Base-by-base conservation (phyloP, 2,888 invertebrate species). In the Schizotus pectinicornis region DNA sequence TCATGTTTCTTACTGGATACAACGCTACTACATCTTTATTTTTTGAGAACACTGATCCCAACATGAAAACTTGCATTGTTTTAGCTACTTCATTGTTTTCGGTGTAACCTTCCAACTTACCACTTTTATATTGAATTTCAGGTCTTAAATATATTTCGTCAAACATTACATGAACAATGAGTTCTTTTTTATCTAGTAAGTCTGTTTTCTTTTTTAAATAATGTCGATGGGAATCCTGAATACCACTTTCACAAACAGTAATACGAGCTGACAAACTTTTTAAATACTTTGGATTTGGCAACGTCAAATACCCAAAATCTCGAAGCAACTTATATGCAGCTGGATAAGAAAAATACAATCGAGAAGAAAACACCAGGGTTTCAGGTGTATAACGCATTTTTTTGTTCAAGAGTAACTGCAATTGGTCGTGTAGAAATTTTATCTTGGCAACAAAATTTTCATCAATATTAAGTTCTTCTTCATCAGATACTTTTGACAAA, bases 251-350 rank as follows among this genome's bases (percentile, higher is more conserved):
- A 14, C 31, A 11, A 31, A 31, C 11, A 43, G 30, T 9, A 11
- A 43, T 30, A 30, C 31, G 22, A n/a, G 31, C 8, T n/a, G 22
- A 30, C 12, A 41, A 41, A 8, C 13, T 41, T 41, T 41, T n/a
- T 14, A 41, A 22, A 43, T 43, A 30, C 9, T 43, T 43, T 30
- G 43, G 43, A 43, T 43, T 22, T n/a, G 43, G 43, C 31, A 30
- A 22, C 13, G 12, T 38, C 7, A 38, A 14, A n/a, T 14, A 7
- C 14, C 14, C 14, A 12, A 38, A 38, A 7, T 22, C n/a, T 22
- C 22, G 22, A 11, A 43, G 7, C 22, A 43, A 43, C n/a, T 43
- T 43, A 9, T 43, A 43, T 12, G 43, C 43, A 14, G 13, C 43
- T 30, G 43, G 30, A 43, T 14, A 43, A 2, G 43, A 14, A 43